These are phyloP conservation scores for Himalopsyche anomala DNA, from an alignment of 2,888 invertebrate genomes.

Conservation along the genomic window DNA sequence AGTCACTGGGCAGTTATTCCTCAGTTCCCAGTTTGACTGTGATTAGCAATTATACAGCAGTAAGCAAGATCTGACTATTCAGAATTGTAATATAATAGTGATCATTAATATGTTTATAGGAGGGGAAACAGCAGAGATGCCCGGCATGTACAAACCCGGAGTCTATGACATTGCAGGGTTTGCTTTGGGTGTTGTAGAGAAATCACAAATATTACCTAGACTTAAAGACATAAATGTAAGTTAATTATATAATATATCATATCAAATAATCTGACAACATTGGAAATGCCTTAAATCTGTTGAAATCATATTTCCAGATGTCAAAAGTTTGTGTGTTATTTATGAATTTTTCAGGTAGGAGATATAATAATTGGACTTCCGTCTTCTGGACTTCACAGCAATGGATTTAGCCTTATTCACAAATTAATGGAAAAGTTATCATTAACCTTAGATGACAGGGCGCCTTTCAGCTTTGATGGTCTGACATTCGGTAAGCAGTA, in stretches of 20 bases:
- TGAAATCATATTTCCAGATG: too few species aligned
- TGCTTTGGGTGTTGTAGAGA: conserved; percentile 94
- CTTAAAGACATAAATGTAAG: conserved; percentile 79
- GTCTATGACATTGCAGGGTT: conserved; percentile 98
- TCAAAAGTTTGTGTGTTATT: neutral
- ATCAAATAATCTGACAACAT: neutral
- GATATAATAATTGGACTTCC: conserved; percentile 93
- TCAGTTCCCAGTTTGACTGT: too few species aligned
- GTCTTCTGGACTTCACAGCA: conserved; percentile 96
- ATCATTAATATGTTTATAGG: conserved; percentile 73
- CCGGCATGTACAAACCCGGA: conserved; percentile 90
- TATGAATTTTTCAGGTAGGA: conserved; percentile 73
- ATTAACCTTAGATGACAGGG: conserved; percentile 80
- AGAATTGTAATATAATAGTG: too few species aligned
- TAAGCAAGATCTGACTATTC: too few species aligned
- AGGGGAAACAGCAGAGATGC: conserved; percentile 97
- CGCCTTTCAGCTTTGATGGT: conserved; percentile 83
- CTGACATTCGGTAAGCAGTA: conserved; percentile 81
- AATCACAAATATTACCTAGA: conserved; percentile 83
- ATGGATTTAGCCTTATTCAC: conserved; percentile 96
- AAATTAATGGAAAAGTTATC: conserved; percentile 86
- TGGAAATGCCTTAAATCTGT: too few species aligned
- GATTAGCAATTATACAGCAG: too few species aligned
- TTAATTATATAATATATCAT: neutral
- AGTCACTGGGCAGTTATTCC: too few species aligned